Conservation (phyloP, 1,140 invertebrate species). For the Hyphantria cunea region DNA sequence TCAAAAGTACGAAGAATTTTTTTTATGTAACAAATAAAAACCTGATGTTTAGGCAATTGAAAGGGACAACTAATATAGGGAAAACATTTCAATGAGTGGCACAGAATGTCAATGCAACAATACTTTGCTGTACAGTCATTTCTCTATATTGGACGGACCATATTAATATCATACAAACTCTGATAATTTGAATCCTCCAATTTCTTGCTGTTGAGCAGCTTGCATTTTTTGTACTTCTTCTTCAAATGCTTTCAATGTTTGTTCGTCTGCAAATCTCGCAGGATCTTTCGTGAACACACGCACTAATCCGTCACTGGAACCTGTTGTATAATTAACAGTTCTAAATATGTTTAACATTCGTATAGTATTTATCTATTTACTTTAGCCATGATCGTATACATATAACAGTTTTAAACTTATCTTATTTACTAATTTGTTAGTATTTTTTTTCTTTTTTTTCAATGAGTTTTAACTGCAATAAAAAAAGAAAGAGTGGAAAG, state of each 20-base stretch:
- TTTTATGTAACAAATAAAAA: too few relatives aligned
- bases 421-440: too few relatives aligned
- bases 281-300: slow-evolving; percentile 91
- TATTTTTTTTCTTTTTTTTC: too few relatives aligned
- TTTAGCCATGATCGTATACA: too few relatives aligned
- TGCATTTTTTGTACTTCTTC: slow-evolving; percentile 85
- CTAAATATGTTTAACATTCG: background rate
- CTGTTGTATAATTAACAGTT: slow-evolving; percentile 40
- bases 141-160: background rate
- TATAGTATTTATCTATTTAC: too few relatives aligned
- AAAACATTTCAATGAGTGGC: background rate
- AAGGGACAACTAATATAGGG: too few relatives aligned
- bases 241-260: slow-evolving; percentile 86
- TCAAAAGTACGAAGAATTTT: too few relatives aligned
- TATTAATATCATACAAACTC: slow-evolving; percentile 82
- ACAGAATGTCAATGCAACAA: background rate
- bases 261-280: slow-evolving; percentile 85
- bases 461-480: too few relatives aligned
- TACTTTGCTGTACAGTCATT: too few relatives aligned
- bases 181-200: slow-evolving; percentile 92
- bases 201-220: slow-evolving; percentile 83
- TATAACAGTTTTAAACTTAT: too few relatives aligned
- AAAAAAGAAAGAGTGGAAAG: too few relatives aligned
- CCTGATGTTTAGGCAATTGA: too few relatives aligned
- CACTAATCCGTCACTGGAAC: slow-evolving; percentile 91